Evolutionary conservation across 2,113 vertebrate species (phyloP), one percentile per base, ranked within the genome.

Genomic region (Salvelinus alpinus): DNA sequence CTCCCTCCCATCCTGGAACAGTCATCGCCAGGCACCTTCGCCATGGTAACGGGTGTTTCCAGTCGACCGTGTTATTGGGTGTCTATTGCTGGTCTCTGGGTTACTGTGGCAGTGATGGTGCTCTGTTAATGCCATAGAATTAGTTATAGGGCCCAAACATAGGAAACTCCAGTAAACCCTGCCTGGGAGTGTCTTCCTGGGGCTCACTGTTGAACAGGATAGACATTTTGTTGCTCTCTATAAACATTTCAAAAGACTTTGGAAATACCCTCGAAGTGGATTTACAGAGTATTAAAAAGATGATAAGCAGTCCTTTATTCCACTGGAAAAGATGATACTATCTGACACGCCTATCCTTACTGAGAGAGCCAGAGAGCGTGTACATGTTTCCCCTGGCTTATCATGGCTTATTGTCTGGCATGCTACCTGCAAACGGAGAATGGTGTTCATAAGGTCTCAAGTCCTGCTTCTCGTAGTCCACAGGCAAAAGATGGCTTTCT

Each of bases 331-430:
- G 48, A 31, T 62, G 22, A 83, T 69, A 65, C 67, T 88, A 77
- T 86, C 82, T 87, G 31, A n/a, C 82, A 64, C 81, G 71, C 69
- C 34, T 64, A 85, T 87, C 81, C 86, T 88, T 86, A 38, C 66
- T 5, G 31, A 64, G 48, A 59, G 24, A 68, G 60, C 48, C 57
- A 60, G 31, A 74, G 29, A 70, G 57, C 54, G 72, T 67, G 9
- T 75, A 47, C 38, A 9, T 51, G 71, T 89, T 88, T 88, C 84
- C 82, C 85, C 71, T 73, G 78, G 29, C 27, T 80, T 79, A 67
- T 80, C 82, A 76, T 85, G 83, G 74, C 83, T 89, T 74, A 54
- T 85, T 44, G 72, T 80, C 80, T 86, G 88, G 81, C 82, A 69
- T 1, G 11, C 60, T 90, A 77, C 88, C 74, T 67, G 74, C 80